Conservation (phyloP, 2,797 vertebrate species). For the Acanthornis magna region DNA sequence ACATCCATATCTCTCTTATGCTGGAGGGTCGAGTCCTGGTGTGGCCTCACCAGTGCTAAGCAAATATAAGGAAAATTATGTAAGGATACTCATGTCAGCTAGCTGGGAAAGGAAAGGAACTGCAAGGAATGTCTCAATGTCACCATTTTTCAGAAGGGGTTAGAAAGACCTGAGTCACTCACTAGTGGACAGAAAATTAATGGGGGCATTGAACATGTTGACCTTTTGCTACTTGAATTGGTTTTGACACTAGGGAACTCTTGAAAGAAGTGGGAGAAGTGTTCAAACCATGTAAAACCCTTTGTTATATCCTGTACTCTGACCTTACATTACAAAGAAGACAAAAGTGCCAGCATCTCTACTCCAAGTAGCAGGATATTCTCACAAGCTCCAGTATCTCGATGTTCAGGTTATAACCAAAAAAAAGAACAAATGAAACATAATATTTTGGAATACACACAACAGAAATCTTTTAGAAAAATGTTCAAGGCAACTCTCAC, state of each 20-base stretch:
- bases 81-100: background rate
- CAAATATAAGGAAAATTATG: background rate
- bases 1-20: background rate
- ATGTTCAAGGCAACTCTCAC: background rate
- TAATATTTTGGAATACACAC: background rate
- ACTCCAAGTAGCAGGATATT: background rate
- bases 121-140: background rate
- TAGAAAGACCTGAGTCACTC: background rate
- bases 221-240: background rate
- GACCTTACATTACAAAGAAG: background rate
- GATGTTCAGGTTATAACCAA: background rate
- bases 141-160: rapidly evolving
- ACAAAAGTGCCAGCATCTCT: background rate
- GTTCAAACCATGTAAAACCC: background rate
- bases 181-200: background rate
- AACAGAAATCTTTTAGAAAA: background rate
- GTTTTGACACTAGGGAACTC: background rate
- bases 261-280: background rate
- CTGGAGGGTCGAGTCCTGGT: too few relatives aligned
- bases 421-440: background rate
- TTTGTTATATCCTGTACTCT: background rate
- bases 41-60: background rate
- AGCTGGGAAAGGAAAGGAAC: background rate
- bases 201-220: background rate
- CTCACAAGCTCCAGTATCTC: background rate